Conservation (phyloP, 2,888 invertebrate genomes). For the Notodonta dromedarius region DNA sequence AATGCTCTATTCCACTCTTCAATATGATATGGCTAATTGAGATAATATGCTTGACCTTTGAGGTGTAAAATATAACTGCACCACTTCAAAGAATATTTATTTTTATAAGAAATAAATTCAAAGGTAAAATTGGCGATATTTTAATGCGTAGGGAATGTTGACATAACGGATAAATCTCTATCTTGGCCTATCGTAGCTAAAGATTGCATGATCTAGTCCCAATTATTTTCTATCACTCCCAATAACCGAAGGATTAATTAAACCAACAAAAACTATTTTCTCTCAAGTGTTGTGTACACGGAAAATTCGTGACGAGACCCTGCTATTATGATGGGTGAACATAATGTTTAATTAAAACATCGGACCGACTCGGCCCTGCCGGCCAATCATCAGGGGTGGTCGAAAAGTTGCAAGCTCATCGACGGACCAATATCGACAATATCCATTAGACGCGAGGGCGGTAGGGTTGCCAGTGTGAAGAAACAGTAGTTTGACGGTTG, state of each 20-base stretch:
- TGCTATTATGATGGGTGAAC: constrained; percentile 11
- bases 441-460: constrained; percentile 53
- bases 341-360: constrained; percentile 45
- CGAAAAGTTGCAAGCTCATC: constrained; percentile 62
- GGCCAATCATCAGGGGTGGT: constrained; percentile 49
- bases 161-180: too few relatives aligned
- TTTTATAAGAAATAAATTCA: too few relatives aligned
- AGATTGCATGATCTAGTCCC: too few relatives aligned
- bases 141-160: too few relatives aligned
- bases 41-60: too few relatives aligned
- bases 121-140: too few relatives aligned
- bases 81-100: too few relatives aligned
- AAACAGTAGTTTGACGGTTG: constrained; percentile 4
- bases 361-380: constrained; percentile 31
- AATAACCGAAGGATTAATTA: neutral
- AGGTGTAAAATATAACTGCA: too few relatives aligned
- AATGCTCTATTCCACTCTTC: too few relatives aligned
- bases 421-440: constrained; percentile 56
- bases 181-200: too few relatives aligned
- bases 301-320: neutral
- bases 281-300: neutral
- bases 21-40: too few relatives aligned
- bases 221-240: too few relatives aligned
- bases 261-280: neutral
- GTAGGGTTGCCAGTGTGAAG: constrained; percentile 24